Base-by-base conservation (phyloP, 2,113 vertebrate species). In the Cryptotis parvus region DNA sequence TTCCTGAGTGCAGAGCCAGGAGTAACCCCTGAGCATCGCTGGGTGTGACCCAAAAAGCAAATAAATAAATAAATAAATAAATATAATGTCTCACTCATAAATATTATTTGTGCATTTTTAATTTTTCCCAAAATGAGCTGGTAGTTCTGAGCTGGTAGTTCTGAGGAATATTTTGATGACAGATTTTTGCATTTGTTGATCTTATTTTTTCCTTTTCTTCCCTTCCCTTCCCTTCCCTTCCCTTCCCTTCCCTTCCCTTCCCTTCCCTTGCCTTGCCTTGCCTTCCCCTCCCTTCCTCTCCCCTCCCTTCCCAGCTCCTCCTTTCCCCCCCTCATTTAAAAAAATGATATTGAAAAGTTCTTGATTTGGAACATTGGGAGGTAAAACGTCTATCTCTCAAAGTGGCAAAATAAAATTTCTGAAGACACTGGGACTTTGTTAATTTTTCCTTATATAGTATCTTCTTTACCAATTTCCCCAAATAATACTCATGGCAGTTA, bases 101-200 rank as follows among this genome's bases (percentile, higher is more conserved):
- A 95, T 95, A 93, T 92, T 95, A 93, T 92, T 87, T 84, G 37
- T 88, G 45, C 91, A 55, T 39, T 79, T 82, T 87, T 31, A 75
- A n/a, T n/a, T n/a, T n/a, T n/a, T n/a, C n/a, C n/a, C n/a, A 75
- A 89, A 68, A 80, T 83, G 93, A 94, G 41, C 90, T 94, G 94
- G 92, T 70, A 94, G 79, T 52, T 91, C 65, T 83, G 37, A 76
- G 74, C 90, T 94, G 94, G 92, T 70, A 94, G 79, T 52, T 91
- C 65, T 83, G 37, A 76, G 74, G n/a, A 68, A 91, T 85, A 87
- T 12, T 89, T 82, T 90, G 84, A 82, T 94, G 91, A 80, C 90
- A 95, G 90, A 80, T 94, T 87, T 90, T 82, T 85, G 66, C 93
- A 87, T 90, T 79, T 91, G 91, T 94, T 93, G 79, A 81, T 90